These are phyloP conservation scores for Salmo trutta DNA, from an alignment of 2,797 vertebrate species.

Conservation along the genomic window DNA sequence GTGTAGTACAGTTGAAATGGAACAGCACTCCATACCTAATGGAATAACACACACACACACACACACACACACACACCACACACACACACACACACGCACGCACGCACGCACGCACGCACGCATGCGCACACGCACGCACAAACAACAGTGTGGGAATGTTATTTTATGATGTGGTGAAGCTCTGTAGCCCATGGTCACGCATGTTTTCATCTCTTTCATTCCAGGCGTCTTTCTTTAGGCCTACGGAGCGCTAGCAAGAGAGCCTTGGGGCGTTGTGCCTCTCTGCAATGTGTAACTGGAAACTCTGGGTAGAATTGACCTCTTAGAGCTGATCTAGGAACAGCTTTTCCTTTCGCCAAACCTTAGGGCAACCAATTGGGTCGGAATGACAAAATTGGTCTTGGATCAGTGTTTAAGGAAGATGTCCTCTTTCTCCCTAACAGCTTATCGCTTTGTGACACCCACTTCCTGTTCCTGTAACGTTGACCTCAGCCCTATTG, in stretches of 20 bases:
- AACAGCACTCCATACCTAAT: neutral
- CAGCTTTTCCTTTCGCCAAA: neutral
- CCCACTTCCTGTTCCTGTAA: neutral
- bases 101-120: neutral
- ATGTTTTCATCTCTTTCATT: conserved; percentile 19
- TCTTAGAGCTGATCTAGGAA: neutral
- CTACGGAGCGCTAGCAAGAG: neutral
- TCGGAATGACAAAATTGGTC: neutral
- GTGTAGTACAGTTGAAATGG: neutral
- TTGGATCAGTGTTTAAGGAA: neutral
- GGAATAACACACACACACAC: neutral
- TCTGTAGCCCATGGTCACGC: conserved; percentile 16
- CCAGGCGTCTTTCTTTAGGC: neutral
- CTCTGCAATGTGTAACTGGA: neutral
- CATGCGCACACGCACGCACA: neutral
- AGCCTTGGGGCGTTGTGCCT: neutral
- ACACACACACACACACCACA: neutral
- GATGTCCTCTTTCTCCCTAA: neutral
- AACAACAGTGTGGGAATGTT: conserved; percentile 1
- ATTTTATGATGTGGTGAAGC: neutral
- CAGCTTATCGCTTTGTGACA: neutral
- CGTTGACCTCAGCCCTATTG: neutral
- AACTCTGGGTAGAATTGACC: neutral
- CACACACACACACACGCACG: too few relatives aligned
- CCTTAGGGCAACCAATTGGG: neutral